Percentiles rank a stretch among this genome's conserved stretches.
phyloP scores from a whole-genome alignment of 2,113 vertebrate species.

The Plectropomus leopardus region DNA sequence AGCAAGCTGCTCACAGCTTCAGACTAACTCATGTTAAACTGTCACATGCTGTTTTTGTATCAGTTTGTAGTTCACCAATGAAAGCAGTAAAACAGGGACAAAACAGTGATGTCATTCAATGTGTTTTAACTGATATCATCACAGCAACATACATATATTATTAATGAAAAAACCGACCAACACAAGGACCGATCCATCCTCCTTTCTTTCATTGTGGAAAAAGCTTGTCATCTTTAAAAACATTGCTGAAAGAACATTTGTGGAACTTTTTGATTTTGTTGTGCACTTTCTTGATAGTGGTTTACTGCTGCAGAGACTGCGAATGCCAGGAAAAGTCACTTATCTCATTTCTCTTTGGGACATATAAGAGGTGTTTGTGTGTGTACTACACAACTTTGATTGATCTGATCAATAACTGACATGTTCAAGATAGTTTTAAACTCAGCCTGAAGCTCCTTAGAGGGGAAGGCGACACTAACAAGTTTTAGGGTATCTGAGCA shows the following conservation, averaged over 20 bases:
- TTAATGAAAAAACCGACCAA: neutral
- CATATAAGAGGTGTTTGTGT: slow-evolving; percentile 12
- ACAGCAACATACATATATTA: too few relatives aligned
- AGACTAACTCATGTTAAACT: neutral
- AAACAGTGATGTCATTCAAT: neutral
- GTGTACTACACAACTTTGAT: slow-evolving; percentile 41
- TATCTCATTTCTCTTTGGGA: neutral
- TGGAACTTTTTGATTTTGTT: neutral
- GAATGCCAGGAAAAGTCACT: neutral
- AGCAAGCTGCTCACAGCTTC: neutral
- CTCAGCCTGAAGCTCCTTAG: slow-evolving; percentile 15
- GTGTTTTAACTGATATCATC: neutral
- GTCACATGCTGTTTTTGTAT: neutral
- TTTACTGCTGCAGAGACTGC: neutral
- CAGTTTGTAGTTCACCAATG: neutral
- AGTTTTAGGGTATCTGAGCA: slow-evolving; percentile 32
- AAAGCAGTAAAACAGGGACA: neutral
- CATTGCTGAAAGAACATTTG: neutral
- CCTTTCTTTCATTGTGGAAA: neutral
- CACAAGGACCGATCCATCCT: neutral
- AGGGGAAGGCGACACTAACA: slow-evolving; percentile 29
- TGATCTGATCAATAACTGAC: slow-evolving; percentile 70
- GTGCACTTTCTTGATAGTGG: neutral
- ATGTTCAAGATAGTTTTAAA: slow-evolving; percentile 57
- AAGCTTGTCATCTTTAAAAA: neutral